phyloP scores from a whole-genome alignment of 2,113 vertebrate genomes.

The Dunckerocampus dactyliophorus region DNA sequence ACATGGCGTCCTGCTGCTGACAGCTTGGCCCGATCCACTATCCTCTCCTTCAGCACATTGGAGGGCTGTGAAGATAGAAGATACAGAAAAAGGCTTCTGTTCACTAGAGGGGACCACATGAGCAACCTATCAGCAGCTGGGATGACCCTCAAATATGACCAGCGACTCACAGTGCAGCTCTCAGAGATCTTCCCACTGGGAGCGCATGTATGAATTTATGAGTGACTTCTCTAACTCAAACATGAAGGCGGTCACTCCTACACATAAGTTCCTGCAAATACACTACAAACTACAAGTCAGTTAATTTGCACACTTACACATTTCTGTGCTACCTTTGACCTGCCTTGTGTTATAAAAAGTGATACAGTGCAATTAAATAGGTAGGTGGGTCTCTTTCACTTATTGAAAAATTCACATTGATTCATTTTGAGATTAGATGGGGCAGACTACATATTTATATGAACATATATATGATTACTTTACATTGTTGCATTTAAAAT shows the following conservation, averaged over 20 bases:
- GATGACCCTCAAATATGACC: constrained; percentile 20
- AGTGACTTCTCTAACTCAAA: constrained; percentile 24
- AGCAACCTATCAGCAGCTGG: neutral
- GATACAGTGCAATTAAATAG: too few relatives aligned
- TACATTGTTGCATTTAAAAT: too few relatives aligned
- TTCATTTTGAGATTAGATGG: too few relatives aligned
- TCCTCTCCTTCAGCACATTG: constrained; percentile 28
- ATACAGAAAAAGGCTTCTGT: neutral
- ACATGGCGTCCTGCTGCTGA: constrained; percentile 60
- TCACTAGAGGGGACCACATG: neutral
- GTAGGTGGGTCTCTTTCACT: too few relatives aligned
- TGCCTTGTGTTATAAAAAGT: neutral
- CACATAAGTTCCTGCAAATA: neutral
- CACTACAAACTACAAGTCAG: constrained; percentile 21
- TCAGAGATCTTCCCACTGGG: neutral
- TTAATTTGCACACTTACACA: neutral
- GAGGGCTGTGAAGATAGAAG: constrained; percentile 1
- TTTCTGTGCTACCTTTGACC: neutral
- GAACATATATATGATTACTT: too few relatives aligned
- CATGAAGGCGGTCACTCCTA: neutral
- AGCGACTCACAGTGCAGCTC: constrained; percentile 13
- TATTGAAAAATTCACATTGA: too few relatives aligned
- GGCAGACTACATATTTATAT: too few relatives aligned
- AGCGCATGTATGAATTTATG: neutral
- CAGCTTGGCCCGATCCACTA: neutral